phyloP scores from a whole-genome alignment of 2,888 invertebrate species.

The Danaus chrysippus region DNA sequence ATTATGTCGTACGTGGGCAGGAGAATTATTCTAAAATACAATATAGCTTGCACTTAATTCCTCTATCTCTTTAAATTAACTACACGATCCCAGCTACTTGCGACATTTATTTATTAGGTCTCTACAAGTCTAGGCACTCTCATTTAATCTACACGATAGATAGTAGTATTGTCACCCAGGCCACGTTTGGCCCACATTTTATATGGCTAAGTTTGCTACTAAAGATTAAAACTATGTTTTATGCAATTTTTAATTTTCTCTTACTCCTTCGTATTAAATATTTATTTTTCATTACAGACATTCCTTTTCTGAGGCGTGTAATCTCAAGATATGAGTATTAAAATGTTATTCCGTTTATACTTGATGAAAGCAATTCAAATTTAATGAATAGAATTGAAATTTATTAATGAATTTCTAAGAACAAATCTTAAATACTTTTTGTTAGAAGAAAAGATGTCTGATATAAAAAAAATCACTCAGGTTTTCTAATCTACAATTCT shows the following conservation, averaged over 20 bases:
- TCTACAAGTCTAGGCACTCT: conserved; percentile 22
- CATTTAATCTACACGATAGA: conserved; percentile 28
- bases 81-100: conserved; percentile 8
- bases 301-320: no score
- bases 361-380: no score
- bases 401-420: no score
- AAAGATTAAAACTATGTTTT: conserved; percentile 15
- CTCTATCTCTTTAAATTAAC: conserved; percentile 6
- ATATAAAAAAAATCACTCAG: background rate
- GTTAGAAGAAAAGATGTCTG: no score
- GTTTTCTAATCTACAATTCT: background rate
- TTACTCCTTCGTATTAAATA: conserved; percentile 4
- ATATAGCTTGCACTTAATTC: conserved; percentile 7
- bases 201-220: conserved; percentile 19
- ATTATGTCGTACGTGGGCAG: conserved; percentile 3
- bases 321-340: no score
- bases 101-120: conserved; percentile 23
- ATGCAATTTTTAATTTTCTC: conserved; percentile 24
- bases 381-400: no score
- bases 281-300: no score
- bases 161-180: conserved; percentile 31
- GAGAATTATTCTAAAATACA: conserved; percentile 4
- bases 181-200: conserved; percentile 37
- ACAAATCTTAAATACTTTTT: no score
- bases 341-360: no score